These are phyloP conservation scores for Nothoprocta pentlandii DNA, from an alignment of 2,113 vertebrate species.

Conservation along the genomic window DNA sequence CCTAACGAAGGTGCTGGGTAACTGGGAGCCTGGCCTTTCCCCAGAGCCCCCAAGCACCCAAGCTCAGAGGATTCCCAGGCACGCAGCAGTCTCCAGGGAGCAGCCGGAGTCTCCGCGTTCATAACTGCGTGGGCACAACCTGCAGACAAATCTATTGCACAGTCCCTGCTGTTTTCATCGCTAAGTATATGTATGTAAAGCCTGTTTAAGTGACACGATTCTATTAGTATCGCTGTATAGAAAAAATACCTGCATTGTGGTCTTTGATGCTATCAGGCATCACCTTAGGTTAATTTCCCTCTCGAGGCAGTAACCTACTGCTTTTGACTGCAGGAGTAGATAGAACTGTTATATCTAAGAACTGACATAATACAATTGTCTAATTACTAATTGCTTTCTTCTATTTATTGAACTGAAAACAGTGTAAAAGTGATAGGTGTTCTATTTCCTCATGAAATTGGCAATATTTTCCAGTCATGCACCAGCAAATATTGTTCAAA, in stretches of 20 bases:
- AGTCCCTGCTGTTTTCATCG: conserved; percentile 9
- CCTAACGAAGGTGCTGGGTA: conserved; percentile 22
- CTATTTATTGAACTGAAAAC: conserved; percentile 7
- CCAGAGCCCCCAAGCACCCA: not conserved
- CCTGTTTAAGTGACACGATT: not conserved
- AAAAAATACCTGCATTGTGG: not conserved
- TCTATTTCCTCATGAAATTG: not conserved
- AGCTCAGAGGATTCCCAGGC: not conserved
- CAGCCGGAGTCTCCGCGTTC: not conserved
- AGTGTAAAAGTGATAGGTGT: not conserved
- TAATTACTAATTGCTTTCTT: not conserved
- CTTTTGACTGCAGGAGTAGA: not conserved
- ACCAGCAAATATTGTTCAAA: conserved; percentile 26
- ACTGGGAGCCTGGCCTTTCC: not conserved
- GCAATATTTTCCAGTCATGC: not conserved
- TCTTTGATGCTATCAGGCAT: not conserved
- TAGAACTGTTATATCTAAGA: not conserved
- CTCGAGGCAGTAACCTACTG: not conserved
- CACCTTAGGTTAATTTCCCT: not conserved
- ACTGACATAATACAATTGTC: not conserved
- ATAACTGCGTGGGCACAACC: not conserved
- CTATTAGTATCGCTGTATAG: not conserved
- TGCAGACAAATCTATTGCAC: not conserved
- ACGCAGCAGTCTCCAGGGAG: not conserved
- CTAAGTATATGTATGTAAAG: not conserved